Base-by-base conservation (phyloP, 2,797 vertebrate genomes). In the Glyptemys insculpta region DNA sequence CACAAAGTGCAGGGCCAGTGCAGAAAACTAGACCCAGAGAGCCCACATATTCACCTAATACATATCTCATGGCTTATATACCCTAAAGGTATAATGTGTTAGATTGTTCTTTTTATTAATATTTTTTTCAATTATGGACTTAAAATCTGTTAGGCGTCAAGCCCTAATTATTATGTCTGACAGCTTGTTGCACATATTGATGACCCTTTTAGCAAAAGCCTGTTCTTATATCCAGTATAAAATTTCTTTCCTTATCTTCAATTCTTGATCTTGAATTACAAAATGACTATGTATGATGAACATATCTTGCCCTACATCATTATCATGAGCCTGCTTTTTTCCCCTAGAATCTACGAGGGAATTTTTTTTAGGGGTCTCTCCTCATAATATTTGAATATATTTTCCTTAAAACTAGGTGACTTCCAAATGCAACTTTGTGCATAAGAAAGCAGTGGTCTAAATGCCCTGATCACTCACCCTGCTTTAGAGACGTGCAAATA, bases 201-300 rank as follows among this genome's bases (percentile, higher is more conserved):
- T 54, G 56, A 83, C 49, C 50, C 12, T 41, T 78, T 52, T 34
- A 79, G 49, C 41, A n/a, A 41, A 65, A 54, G 18, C 4, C 34
- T 89, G 49, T 62, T 65, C 37, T 90, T 76, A 21, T 23, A 47
- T 44, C 47, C 37, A 12, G 62, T 47, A 18, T 78, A 52, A 41
- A 41, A 54, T 79, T 78, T 41, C 25, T 83, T 41, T 41, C 37
- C 59, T 87, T 54, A 87, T 47, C 37, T 54, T 56, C 25, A 68
- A 29, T 34, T 83, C 41, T 87, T 91, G 81, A 23, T 41, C 27
- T 83, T 83, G 57, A 83, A 54, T 79, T 79, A 83, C 49, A 87
- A 83, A 83, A 49, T 79, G 80, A 78, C 23, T 25, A 15, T 12
- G 78, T 79, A 6, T 49, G 12, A 82, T 62, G 81, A 68, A 31